Evolutionary conservation across 2,113 vertebrate genomes (phyloP), one percentile per base, ranked within the genome.

Genomic region (Rynchops niger): DNA sequence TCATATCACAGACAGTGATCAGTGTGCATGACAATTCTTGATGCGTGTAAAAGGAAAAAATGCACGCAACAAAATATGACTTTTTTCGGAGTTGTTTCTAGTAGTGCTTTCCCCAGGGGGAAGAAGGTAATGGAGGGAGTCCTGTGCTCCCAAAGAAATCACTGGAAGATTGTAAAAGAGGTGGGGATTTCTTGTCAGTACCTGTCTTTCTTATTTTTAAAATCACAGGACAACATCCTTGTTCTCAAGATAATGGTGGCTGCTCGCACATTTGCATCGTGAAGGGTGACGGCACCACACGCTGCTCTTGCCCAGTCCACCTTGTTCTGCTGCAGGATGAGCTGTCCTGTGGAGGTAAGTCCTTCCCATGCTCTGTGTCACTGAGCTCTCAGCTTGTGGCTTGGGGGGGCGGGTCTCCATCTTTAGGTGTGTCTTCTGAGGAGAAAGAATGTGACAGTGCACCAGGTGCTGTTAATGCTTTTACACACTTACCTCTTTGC

Each of bases 201-300:
- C n/a, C 36, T 58, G 11, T 84, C 34, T 61, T 1, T 67, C 23
- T 70, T 80, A 11, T 81, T 91, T 86, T 76, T 93, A 32, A 63
- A 93, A 97, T 82, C 83, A 12, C 95, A 99, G 99, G 98, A 95
- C 99, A 99, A 69, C 99, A 99, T 70, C 99, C 99, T 1, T 99
- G 99, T 72, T 98, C 99, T 42, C 99, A 98, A 95, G 99, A 99
- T 59, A 99, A 99, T 3, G 99, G 99, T 32, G 99, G 99, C 96
- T 99, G 99, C 96, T 99, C 99, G 0, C 99, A 99, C 97, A 99
- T 99, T 88, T 99, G 99, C 97, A 99, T 99, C 9, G 99, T 99
- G 62, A 99, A 99, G 87, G 99, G 99, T 0, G 99, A 99, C 1
- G 99, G 99, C 20, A 99, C 99, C 25, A 99, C 99, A 0, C 99